Evolutionary conservation across 2,888 invertebrate genomes (phyloP), one percentile per base, ranked within the genome.

Genomic region (Melanargia galathea): DNA sequence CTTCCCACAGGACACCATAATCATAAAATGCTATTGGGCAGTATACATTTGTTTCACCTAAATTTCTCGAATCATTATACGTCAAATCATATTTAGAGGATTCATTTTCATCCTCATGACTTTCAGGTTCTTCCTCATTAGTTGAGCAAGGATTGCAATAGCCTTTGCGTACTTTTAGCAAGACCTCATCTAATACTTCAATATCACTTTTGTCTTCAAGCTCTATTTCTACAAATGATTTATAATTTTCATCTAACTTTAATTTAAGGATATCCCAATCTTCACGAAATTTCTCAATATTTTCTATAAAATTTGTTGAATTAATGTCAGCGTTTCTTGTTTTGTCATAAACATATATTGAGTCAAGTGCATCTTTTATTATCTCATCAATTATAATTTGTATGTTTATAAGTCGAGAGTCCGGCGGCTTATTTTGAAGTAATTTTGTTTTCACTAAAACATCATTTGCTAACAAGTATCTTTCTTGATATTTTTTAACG

Each of bases 11-110:
- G 10, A 93, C 83, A 46, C 88, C 84, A 70, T 92, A 75, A 45
- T 92, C 83, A 61, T 82, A 80, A 73, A 90, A 92, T n/a, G 93
- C 84, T 35, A 94, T 89, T 0, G 95, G 95, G 73, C 95, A 95
- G 72, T 92, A 95, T 70, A 86, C 72, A 66, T 83, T 84, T 1
- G 92, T 93, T 75, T 93, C 93, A n/a, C 94, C 93, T 60, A 93
- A 87, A 63, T 82, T 82, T 57, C 87, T 76, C 45, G 78, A 62
- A 58, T 82, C 77, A 69, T 88, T 90, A 65, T 77, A 77, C 2
- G 70, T 78, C 20, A 83, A 64, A 26, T 75, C 64, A 70, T 89
- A 79, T 71, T 81, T 81, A 35, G 73, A 58, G 1, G 43, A 60
- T 33, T 76, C 75, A 43, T 78, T 71, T 66, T 81, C 84, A 22